Percentiles rank a stretch among this genome's conserved stretches.
Conservation (phyloP, 2,888 invertebrate species). For the Pyrrhosoma nymphula region DNA sequence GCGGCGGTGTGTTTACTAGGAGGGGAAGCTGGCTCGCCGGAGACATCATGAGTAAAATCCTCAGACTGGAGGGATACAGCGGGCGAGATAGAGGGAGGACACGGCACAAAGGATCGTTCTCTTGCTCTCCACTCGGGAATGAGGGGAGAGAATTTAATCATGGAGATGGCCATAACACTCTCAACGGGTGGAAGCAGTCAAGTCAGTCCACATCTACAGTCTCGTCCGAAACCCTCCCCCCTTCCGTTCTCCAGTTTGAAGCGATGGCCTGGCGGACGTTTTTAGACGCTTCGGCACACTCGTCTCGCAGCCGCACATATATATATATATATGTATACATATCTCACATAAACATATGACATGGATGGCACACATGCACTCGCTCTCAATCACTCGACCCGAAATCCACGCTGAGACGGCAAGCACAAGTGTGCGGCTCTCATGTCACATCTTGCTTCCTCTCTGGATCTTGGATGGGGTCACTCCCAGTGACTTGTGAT, state of each 20-base stretch:
- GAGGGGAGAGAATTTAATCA: conserved; percentile 45
- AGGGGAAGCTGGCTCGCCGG: background rate
- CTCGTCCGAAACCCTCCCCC: no score
- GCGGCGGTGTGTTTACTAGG: background rate
- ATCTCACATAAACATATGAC: background rate
- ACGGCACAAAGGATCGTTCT: no score
- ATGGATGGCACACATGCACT: background rate
- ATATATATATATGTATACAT: background rate
- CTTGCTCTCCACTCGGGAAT: background rate
- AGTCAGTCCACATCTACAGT: no score
- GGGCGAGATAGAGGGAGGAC: background rate
- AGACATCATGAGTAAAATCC: background rate
- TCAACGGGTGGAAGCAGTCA: background rate
- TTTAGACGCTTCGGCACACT: conserved; percentile 36
- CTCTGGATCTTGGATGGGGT: background rate
- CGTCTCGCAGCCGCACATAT: background rate
- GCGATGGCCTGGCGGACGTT: background rate
- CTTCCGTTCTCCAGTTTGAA: background rate
- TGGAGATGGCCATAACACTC: conserved; percentile 34
- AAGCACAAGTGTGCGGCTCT: background rate
- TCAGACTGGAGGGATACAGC: background rate
- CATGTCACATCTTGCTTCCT: conserved; percentile 13
- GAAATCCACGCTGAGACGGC: conserved; percentile 15
- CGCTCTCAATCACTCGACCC: background rate
- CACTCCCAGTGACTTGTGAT: conserved; percentile 45